Percentiles rank a stretch among this genome's conserved stretches.
These are phyloP conservation scores for Chrysoperla carnea DNA, from an alignment of 1,140 invertebrate genomes.

Conservation along the genomic window DNA sequence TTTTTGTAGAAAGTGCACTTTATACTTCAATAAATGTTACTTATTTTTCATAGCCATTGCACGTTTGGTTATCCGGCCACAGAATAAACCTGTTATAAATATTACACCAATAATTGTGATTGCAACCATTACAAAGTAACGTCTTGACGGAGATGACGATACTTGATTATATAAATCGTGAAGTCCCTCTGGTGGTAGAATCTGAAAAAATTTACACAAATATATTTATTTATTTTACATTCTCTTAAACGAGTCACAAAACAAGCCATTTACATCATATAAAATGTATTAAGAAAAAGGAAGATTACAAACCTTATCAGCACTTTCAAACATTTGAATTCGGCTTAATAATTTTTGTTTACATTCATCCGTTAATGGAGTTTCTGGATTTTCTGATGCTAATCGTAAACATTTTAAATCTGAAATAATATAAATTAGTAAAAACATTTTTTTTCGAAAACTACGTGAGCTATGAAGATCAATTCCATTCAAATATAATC, in stretches of 20 bases:
- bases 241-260: no score
- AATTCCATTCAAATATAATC: no score
- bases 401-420: conserved; percentile 68
- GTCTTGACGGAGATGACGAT: conserved; percentile 48
- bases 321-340: conserved; percentile 79
- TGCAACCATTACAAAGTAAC: conserved; percentile 57
- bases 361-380: conserved; percentile 55
- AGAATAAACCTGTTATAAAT: conserved; percentile 66
- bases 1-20: no score
- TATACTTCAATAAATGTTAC: conserved; percentile 20
- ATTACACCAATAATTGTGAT: conserved; percentile 53
- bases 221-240: background rate
- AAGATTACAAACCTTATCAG: conserved; percentile 45
- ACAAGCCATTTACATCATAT: no score
- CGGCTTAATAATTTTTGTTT: conserved; percentile 57
- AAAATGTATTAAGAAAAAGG: no score
- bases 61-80: conserved; percentile 57
- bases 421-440: conserved; percentile 35
- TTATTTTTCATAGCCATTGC: conserved; percentile 51
- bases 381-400: conserved; percentile 41
- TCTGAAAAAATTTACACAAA: conserved; percentile 1
- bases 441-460: conserved; percentile 2
- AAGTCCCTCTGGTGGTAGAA: conserved; percentile 38
- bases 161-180: conserved; percentile 52
- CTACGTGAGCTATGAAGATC: no score